Percentiles rank a stretch among this genome's conserved stretches.
Conservation (phyloP, 2,888 invertebrate species). For the Napeogenes inachia region DNA sequence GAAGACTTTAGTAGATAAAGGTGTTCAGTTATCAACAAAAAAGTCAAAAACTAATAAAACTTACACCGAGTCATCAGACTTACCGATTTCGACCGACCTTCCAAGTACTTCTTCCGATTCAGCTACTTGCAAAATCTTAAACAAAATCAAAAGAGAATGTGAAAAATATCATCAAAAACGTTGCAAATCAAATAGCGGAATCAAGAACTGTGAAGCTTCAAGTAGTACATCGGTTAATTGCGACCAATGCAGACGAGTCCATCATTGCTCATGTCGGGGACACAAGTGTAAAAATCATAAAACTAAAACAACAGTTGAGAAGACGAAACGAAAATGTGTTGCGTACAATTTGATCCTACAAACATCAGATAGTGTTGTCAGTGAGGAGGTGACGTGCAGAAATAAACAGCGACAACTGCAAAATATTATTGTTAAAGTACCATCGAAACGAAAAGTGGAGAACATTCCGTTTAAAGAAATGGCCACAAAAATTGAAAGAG, state of each 20-base stretch:
- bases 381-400: conserved; percentile 48
- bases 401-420: conserved; percentile 44
- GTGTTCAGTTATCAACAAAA: conserved; percentile 44
- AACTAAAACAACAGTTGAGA: conserved; percentile 46
- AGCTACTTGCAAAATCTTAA: conserved; percentile 58
- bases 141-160: conserved; percentile 65
- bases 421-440: conserved; percentile 66
- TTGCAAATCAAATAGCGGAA: conserved; percentile 43
- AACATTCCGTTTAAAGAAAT: conserved; percentile 54
- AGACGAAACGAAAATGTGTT: conserved; percentile 55
- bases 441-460: conserved; percentile 44
- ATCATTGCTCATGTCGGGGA: conserved; percentile 51
- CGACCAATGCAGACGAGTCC: conserved; percentile 55
- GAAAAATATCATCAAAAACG: conserved; percentile 64
- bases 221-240: conserved; percentile 61
- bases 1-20: conserved; percentile 45
- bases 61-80: conserved; percentile 51
- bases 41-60: conserved; percentile 39
- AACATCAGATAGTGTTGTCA: conserved; percentile 62
- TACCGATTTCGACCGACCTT: conserved; percentile 50
- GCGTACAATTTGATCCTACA: conserved; percentile 71
- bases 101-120: conserved; percentile 62
- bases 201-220: conserved; percentile 52
- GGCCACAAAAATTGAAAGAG: conserved; percentile 47
- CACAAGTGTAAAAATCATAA: conserved; percentile 56